These are phyloP conservation scores for Eucera pruinosa DNA, from an alignment of 2,888 invertebrate genomes.

Conservation along the genomic window DNA sequence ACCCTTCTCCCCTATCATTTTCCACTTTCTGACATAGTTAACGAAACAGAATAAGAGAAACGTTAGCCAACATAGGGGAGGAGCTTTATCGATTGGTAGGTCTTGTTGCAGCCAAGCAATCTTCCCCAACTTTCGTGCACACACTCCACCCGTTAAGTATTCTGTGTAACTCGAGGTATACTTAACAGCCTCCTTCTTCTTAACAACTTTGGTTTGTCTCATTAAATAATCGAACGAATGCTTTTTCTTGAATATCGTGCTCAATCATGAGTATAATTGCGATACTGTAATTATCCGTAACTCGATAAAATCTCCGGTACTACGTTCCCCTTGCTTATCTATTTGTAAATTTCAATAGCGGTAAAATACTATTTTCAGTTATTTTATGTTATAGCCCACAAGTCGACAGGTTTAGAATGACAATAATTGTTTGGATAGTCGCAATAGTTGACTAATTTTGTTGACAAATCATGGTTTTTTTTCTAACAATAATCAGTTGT, in stretches of 20 bases:
- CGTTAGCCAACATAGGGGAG: constrained; percentile 31
- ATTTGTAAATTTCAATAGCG: no score
- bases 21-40: constrained; percentile 32
- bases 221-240: constrained; percentile 2
- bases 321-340: no score
- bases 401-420: no score
- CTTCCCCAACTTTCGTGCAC: constrained; percentile 24
- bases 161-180: neutral
- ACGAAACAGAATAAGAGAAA: constrained; percentile 36
- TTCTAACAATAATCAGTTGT: neutral
- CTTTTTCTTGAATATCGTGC: neutral
- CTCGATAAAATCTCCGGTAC: no score
- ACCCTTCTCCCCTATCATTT: constrained; percentile 30
- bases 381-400: no score
- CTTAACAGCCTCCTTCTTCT: constrained; percentile 19
- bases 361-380: no score
- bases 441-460: neutral
- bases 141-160: neutral
- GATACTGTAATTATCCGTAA: neutral
- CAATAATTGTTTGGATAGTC: neutral
- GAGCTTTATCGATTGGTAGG: constrained; percentile 46
- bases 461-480: neutral
- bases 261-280: constrained; percentile 16
- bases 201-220: no score
- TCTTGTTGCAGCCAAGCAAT: constrained; percentile 33